These are phyloP conservation scores for Aulostomus chinensis DNA, from an alignment of 2,797 vertebrate genomes.

Conservation along the genomic window DNA sequence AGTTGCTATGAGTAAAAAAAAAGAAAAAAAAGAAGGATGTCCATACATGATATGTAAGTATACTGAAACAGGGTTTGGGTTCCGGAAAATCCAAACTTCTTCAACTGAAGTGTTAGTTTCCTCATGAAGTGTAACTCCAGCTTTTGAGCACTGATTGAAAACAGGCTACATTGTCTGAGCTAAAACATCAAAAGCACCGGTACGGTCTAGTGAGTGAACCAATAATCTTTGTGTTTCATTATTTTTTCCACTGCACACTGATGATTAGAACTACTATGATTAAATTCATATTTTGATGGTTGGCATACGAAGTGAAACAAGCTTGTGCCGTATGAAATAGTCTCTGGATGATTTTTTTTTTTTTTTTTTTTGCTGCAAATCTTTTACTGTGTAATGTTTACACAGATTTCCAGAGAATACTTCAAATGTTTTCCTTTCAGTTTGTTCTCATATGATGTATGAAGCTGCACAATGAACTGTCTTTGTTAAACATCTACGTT, in stretches of 20 bases:
- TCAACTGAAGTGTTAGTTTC: no score
- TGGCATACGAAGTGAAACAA: neutral
- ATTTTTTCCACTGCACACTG: neutral
- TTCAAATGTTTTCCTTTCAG: slow-evolving; percentile 16
- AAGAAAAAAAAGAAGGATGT: no score
- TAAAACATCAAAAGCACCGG: slow-evolving; percentile 44
- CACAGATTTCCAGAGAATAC: slow-evolving; percentile 28
- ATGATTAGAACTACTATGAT: no score
- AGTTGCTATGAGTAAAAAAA: no score
- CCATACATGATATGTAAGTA: no score
- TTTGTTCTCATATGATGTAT: slow-evolving; percentile 48
- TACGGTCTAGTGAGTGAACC: slow-evolving; percentile 7
- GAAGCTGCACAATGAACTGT: slow-evolving; percentile 66
- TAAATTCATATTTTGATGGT: no score
- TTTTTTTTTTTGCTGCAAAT: slow-evolving; percentile 8
- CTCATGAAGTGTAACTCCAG: no score
- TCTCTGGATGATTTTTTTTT: no score
- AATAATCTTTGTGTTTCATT: neutral
- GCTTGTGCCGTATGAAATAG: neutral
- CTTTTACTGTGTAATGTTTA: slow-evolving; percentile 4
- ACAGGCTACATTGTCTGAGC: slow-evolving; percentile 17
- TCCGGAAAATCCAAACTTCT: neutral
- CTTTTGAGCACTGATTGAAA: no score
- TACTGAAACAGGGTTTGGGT: neutral
- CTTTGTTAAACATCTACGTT: slow-evolving; percentile 82